These are phyloP conservation scores for Clunio marinus DNA, from an alignment of 2,888 invertebrate genomes.

Conservation along the genomic window DNA sequence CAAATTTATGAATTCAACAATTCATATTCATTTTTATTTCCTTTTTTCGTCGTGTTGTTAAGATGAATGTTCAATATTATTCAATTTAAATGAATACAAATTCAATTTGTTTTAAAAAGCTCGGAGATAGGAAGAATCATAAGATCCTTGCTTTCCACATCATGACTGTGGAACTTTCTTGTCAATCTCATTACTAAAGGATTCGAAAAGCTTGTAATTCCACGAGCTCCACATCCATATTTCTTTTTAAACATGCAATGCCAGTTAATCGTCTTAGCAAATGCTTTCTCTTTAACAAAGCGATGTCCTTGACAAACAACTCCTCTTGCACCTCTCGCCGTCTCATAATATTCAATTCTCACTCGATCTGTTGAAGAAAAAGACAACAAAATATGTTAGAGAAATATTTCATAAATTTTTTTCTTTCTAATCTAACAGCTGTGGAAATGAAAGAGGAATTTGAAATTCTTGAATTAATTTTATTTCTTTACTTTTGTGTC, in stretches of 20 bases:
- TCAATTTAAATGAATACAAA: neutral
- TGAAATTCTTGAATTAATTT: too few relatives aligned
- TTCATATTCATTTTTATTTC: too few relatives aligned
- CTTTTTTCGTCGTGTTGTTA: too few relatives aligned
- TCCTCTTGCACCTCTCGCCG: slow-evolving; percentile 27
- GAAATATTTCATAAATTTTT: neutral
- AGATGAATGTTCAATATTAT: too few relatives aligned
- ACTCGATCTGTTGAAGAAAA: neutral
- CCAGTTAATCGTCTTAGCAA: slow-evolving; percentile 32
- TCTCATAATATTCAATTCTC: slow-evolving; percentile 22
- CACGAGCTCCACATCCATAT: slow-evolving; percentile 11
- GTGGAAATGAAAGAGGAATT: too few relatives aligned
- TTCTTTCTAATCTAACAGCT: too few relatives aligned
- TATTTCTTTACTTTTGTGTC: neutral
- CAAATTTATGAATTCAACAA: too few relatives aligned
- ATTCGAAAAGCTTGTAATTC: slow-evolving; percentile 11
- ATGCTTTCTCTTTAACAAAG: slow-evolving; percentile 36
- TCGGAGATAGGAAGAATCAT: neutral
- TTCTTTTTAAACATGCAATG: slow-evolving; percentile 28
- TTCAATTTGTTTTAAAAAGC: slow-evolving; percentile 5
- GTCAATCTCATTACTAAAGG: slow-evolving; percentile 31
- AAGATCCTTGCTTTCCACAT: neutral
- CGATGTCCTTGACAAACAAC: neutral
- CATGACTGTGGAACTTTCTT: slow-evolving; percentile 3
- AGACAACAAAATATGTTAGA: neutral